Evolutionary conservation across 2,797 vertebrate genomes (phyloP).

Genomic region (Schizothorax lantsangensis): DNA sequence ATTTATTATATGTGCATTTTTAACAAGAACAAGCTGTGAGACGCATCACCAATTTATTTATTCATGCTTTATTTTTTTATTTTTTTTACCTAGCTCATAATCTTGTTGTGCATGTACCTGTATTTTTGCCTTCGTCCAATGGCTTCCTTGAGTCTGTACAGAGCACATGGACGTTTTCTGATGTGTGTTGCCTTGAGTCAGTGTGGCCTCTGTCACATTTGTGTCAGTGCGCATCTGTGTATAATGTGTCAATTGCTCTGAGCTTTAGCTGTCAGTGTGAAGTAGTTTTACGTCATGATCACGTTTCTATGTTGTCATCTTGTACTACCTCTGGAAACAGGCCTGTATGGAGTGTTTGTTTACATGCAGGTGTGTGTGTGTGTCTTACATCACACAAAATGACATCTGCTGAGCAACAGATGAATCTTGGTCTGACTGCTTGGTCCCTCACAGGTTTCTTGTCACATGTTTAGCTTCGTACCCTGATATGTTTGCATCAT

Average conservation of each 20-base stretch:
- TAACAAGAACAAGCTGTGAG: not conserved
- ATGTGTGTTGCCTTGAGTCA: not conserved
- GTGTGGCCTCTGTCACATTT: slow-evolving; percentile 1
- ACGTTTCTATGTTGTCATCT: not conserved
- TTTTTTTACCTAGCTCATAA: not conserved
- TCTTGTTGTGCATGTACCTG: not conserved
- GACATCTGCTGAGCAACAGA: slow-evolving; percentile 28
- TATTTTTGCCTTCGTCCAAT: not conserved
- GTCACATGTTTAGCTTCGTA: not conserved
- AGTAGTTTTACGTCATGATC: slow-evolving; percentile 17
- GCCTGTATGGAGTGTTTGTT: not conserved
- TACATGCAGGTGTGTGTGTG: not conserved
- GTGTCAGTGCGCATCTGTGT: slow-evolving; percentile 3
- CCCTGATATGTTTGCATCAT: not conserved
- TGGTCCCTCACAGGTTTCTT: not conserved
- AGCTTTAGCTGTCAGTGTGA: slow-evolving; percentile 18
- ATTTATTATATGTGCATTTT: not conserved
- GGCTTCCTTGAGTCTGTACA: not conserved
- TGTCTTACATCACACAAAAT: slow-evolving; percentile 5
- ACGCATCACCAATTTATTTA: not conserved
- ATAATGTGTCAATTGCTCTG: slow-evolving; percentile 2
- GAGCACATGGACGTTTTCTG: not conserved
- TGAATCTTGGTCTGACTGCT: not conserved
- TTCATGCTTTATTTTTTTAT: not conserved
- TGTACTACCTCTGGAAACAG: not conserved